These are phyloP conservation scores for Onychostruthus taczanowskii DNA, from an alignment of 2,113 vertebrate species.

Conservation along the genomic window DNA sequence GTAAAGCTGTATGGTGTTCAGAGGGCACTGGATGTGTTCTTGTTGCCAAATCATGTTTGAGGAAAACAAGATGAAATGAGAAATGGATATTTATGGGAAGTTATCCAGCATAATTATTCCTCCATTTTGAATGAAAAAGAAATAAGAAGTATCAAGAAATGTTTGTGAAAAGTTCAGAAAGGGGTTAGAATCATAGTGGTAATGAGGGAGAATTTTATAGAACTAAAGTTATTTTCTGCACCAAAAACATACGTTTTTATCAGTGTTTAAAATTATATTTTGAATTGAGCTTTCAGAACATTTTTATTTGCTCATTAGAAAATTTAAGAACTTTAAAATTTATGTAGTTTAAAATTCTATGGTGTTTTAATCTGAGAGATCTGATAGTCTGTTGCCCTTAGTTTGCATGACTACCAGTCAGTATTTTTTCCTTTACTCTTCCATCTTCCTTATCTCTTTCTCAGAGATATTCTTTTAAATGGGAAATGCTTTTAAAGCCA, in stretches of 20 bases:
- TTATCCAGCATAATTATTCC: not conserved
- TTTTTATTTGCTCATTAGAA: not conserved
- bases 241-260: not conserved
- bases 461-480: not conserved
- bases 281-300: not conserved
- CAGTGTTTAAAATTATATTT: not conserved
- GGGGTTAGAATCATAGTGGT: not conserved
- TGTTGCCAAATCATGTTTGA: conserved; percentile 31
- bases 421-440: not conserved
- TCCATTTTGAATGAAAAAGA: not conserved
- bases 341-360: not conserved
- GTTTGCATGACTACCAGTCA: not conserved
- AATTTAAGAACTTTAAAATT: not conserved
- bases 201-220: not conserved
- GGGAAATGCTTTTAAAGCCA: not conserved
- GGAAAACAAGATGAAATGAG: conserved; percentile 5
- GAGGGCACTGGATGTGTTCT: not conserved
- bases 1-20: not conserved
- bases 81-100: conserved; percentile 1
- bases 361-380: not conserved
- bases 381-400: not conserved
- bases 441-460: not conserved
- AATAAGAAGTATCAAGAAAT: not conserved
- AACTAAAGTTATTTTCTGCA: not conserved
- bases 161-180: not conserved